Evolutionary conservation across 2,797 vertebrate species (phyloP), one percentile per base, ranked within the genome.

Genomic region (Hippocampus kuda): DNA sequence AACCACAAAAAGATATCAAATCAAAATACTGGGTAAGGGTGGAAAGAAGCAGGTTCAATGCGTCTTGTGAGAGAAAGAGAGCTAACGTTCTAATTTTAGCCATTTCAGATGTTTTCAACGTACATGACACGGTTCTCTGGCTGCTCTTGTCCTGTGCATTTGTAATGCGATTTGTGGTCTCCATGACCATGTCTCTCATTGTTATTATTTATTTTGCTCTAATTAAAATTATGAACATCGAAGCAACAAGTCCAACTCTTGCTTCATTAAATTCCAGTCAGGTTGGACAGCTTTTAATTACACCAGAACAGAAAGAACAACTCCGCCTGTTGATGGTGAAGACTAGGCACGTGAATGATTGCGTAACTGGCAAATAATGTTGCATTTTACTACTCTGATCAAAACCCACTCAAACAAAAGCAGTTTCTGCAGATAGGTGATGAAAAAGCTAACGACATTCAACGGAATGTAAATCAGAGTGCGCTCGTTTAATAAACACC

Each of bases 391-490:
- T 74, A 61, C 53, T 44, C 69, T 74, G 77, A 84, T 84, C 75
- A 81, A 78, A 85, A 76, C 67, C 64, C n/a, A 75, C 70, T 68
- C 61, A 82, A 34, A 75, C 74, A 79, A 74, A 80, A 79, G 71
- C 64, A 13, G 26, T 77, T 76, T 75, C 70, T 0, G 59, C 70
- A 68, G 5, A 0, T 26, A 30, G 64, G 69, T 73, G 77, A 69
- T 70, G 7, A 74, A 78, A 61, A n/a, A 74, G 67, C 73, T 74
- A 73, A 83, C 73, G 67, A 72, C 59, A 72, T 49, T 75, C 72
- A 49, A 70, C 64, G 67, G 70, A 72, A 82, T 60, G 61, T 69
- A 76, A 74, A 65, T 30, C 63, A 63, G 27, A 64, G 26, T 27
- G 16, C 26, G 27, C 12, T 57, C 27, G 26, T 13, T 1, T 4